A percentile compares a stretch with the other conserved stretches of the same genome.
phyloP scores from a whole-genome alignment of 2,113 vertebrate species.

The Thamnophis sirtalis region DNA sequence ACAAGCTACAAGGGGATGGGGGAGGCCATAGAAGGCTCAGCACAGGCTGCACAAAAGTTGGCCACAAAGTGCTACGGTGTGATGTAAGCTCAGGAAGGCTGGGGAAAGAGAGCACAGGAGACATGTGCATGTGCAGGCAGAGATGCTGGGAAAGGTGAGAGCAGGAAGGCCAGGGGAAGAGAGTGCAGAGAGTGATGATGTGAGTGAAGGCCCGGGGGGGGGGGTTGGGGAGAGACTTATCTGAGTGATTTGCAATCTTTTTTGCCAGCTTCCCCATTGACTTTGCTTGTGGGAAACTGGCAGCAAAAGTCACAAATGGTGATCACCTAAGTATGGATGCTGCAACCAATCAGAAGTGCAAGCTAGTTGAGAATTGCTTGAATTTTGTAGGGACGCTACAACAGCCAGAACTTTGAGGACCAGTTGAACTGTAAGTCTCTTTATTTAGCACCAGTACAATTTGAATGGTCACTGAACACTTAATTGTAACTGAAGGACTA shows the following conservation, averaged over 20 bases:
- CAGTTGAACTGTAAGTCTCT: neutral
- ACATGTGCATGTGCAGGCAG: neutral
- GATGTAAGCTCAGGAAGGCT: neutral
- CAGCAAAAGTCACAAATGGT: neutral
- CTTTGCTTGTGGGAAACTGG: neutral
- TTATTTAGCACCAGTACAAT: neutral
- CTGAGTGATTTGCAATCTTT: neutral
- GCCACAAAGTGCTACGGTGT: neutral
- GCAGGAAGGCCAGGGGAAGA: neutral
- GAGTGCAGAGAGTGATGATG: neutral
- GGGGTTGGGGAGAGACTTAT: no score
- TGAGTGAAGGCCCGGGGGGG: neutral
- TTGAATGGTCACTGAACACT: neutral
- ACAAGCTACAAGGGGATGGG: neutral
- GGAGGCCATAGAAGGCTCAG: neutral
- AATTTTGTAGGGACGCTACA: neutral
- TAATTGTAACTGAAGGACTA: neutral
- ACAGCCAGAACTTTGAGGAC: neutral
- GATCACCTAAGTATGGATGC: neutral
- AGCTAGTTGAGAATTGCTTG: neutral
- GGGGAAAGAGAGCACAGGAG: neutral
- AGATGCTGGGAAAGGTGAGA: neutral
- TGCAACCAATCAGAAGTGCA: neutral
- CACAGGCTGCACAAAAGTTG: neutral
- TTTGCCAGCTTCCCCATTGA: neutral